phyloP scores from a whole-genome alignment of 2,888 invertebrate species.

The Pachliopta kotzebuea region DNA sequence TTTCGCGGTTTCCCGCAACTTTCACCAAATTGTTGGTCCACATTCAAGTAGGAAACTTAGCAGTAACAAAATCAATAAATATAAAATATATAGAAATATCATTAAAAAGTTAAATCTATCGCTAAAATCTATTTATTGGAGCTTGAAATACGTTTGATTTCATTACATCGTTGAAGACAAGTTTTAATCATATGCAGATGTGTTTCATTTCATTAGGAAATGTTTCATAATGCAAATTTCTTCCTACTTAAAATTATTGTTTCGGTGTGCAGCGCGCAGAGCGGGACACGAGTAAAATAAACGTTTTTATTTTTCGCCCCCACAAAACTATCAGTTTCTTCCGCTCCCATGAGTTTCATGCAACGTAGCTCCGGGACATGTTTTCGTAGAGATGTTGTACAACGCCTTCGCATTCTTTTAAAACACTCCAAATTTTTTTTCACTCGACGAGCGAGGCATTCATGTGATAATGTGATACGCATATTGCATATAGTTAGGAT shows the following conservation, averaged over 20 bases:
- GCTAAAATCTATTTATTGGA: neutral
- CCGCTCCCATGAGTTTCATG: conserved; percentile 19
- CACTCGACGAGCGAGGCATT: no score
- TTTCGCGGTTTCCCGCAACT: no score
- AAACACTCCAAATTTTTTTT: no score
- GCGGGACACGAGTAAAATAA: conserved; percentile 9
- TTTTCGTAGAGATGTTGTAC: neutral
- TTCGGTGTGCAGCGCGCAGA: conserved; percentile 5
- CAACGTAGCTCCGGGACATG: conserved; percentile 1
- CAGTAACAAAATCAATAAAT: neutral
- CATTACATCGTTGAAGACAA: neutral
- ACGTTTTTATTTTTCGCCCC: conserved; percentile 15
- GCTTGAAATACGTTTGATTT: neutral
- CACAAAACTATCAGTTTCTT: conserved; percentile 20
- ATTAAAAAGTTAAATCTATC: neutral
- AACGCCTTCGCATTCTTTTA: conserved; percentile 1
- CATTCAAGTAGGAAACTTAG: no score
- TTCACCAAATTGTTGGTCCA: no score
- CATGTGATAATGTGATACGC: no score
- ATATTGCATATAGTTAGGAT: no score
- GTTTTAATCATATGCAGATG: conserved; percentile 15
- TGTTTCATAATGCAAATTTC: conserved; percentile 23
- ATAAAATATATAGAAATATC: neutral
- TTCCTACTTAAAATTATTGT: conserved; percentile 20
- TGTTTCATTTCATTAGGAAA: conserved; percentile 10